phyloP scores from a whole-genome alignment of 2,113 vertebrate species.

The Egretta garzetta region DNA sequence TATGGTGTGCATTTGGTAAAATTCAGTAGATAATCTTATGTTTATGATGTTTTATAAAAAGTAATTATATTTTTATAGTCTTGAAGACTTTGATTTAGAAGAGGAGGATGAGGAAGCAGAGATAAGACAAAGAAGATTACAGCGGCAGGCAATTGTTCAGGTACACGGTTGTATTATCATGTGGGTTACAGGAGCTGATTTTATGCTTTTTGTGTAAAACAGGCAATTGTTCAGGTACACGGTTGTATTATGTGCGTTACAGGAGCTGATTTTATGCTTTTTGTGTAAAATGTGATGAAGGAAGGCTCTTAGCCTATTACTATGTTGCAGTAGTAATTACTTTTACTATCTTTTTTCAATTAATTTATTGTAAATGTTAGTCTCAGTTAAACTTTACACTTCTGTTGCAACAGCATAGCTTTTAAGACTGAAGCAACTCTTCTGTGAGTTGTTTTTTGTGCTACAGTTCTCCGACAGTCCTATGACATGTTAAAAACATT shows the following conservation, averaged over 20 bases:
- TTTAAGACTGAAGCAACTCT: neutral
- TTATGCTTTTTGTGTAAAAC: neutral
- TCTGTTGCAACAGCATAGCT: neutral
- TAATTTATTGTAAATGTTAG: neutral
- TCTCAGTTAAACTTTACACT: neutral
- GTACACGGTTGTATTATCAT: slow-evolving; percentile 54
- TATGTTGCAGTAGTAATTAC: neutral
- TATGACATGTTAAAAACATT: neutral
- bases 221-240: slow-evolving; percentile 93
- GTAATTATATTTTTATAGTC: slow-evolving; percentile 65
- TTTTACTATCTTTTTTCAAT: neutral
- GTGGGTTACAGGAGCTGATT: neutral
- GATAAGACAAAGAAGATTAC: slow-evolving; percentile 92
- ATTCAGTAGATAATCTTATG: neutral
- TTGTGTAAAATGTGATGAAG: neutral
- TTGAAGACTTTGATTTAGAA: slow-evolving; percentile 94
- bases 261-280: neutral
- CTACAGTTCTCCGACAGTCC: neutral
- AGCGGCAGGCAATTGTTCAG: slow-evolving; percentile 94
- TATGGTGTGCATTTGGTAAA: neutral
- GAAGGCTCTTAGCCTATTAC: neutral
- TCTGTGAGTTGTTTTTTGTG: neutral
- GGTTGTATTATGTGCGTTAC: neutral
- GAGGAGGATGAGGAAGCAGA: slow-evolving; percentile 96
- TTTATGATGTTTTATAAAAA: neutral